Evolutionary conservation across 2,888 invertebrate species (phyloP), one percentile per base, ranked within the genome.

Genomic region (Tiphia femorata): DNA sequence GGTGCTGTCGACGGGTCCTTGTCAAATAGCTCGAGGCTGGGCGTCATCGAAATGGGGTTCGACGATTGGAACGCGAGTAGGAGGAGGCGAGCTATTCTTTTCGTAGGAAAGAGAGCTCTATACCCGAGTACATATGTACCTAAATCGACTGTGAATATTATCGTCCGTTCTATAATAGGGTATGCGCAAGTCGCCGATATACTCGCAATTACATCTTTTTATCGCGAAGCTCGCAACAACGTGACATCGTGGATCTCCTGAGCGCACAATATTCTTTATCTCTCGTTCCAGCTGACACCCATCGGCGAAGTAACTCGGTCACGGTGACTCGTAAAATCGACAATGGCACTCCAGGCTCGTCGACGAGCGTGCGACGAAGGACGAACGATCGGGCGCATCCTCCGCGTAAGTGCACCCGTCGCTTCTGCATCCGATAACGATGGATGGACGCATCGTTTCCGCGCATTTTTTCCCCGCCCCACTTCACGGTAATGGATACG

Each of bases 1-100:
- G 43, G 56, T 25, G 42, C 57, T 44, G 58, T 41, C 38, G 17
- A 27, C 30, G 47, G 35, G 12, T 37, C 66, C 60, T 67, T 58
- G 27, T 65, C 69, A 66, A 68, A 69, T 51, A 68, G 64, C 64
- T 69, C 20, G 38, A 19, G 59, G 61, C 64, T 25, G 44, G 42
- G n/a, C n/a, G n/a, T n/a, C n/a, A n/a, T n/a, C n/a, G 44, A 19
- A n/a, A 42, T 44, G 66, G 51, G 63, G 55, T 48, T 44, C 3
- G 12, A 10, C 16, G 6, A 17, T 29, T 21, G 25, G 21, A 54
- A 38, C 14, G 25, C 12, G 17, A 37, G 25, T 46, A 19, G 52
- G 38, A 57, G 55, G 56, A 61, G 56, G 47, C 55, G 37, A 53
- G 38, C 49, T 58, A 59, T 67, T 56, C 67, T 59, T 62, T 57